phyloP scores from a whole-genome alignment of 1,140 invertebrate genomes.

The Phymorhynchus buccinoides region DNA sequence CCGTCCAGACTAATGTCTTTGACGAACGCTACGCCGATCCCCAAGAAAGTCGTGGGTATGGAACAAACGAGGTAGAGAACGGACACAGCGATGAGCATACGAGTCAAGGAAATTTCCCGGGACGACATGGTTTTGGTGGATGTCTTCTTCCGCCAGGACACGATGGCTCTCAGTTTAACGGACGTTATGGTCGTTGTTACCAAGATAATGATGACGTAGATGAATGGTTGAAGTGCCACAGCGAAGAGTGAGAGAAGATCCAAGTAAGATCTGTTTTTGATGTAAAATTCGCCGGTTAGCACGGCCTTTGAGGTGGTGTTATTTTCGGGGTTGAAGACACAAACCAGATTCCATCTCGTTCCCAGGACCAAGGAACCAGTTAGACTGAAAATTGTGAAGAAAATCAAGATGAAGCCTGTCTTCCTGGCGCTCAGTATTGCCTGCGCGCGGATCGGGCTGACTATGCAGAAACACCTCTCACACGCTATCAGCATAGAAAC shows the following conservation, averaged over 20 bases:
- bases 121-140: not conserved
- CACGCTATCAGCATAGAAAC: not conserved
- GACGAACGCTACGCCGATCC: too few relatives aligned
- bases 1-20: too few relatives aligned
- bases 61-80: not conserved
- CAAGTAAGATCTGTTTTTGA: not conserved
- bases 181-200: not conserved
- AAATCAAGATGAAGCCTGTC: not conserved
- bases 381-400: not conserved
- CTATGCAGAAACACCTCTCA: not conserved
- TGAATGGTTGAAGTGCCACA: not conserved
- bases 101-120: not conserved
- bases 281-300: not conserved
- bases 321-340: not conserved
- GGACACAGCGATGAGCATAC: not conserved
- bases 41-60: not conserved
- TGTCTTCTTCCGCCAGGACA: not conserved
- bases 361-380: not conserved
- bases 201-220: not conserved
- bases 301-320: not conserved
- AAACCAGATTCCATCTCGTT: not conserved
- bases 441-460: not conserved
- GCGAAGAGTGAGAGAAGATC: not conserved
- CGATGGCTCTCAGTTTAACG: not conserved
- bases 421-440: not conserved